Evolutionary conservation across 2,888 invertebrate species (phyloP).

Genomic region (Drosophila neotestacea): DNA sequence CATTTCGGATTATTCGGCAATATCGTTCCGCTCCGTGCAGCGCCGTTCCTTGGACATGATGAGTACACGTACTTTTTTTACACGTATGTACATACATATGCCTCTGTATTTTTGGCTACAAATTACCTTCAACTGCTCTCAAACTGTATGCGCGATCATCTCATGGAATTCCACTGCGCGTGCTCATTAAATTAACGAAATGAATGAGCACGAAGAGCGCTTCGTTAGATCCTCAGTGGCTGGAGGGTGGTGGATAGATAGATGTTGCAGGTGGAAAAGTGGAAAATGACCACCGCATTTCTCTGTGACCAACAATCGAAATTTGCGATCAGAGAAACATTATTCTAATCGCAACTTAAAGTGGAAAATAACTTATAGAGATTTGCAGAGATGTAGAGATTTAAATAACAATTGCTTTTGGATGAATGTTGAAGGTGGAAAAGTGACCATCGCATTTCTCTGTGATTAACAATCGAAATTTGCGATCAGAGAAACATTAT

Average conservation of each 20-base stretch:
- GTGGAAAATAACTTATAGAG: too few relatives aligned
- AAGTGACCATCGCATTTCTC: not conserved
- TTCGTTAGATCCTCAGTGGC: slow-evolving; percentile 20
- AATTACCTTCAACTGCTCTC: slow-evolving; percentile 57
- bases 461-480: not conserved
- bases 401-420: too few relatives aligned
- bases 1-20: slow-evolving; percentile 27
- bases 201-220: slow-evolving; percentile 19
- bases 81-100: too few relatives aligned
- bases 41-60: slow-evolving; percentile 36
- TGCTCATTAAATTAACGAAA: slow-evolving; percentile 26
- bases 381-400: not conserved
- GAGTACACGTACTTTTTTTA: slow-evolving; percentile 19
- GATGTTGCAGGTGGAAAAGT: not conserved
- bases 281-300: not conserved
- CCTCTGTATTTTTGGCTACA: slow-evolving; percentile 52
- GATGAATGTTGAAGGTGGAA: not conserved
- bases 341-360: too few relatives aligned
- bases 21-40: slow-evolving; percentile 9
- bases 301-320: not conserved
- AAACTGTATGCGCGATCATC: slow-evolving; percentile 61
- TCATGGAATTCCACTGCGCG: slow-evolving; percentile 56
- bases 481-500: not conserved
- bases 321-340: too few relatives aligned
- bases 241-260: slow-evolving; percentile 10